Evolutionary conservation across 2,113 vertebrate species (phyloP).

Genomic region (Dolichallabes microphthalmus): DNA sequence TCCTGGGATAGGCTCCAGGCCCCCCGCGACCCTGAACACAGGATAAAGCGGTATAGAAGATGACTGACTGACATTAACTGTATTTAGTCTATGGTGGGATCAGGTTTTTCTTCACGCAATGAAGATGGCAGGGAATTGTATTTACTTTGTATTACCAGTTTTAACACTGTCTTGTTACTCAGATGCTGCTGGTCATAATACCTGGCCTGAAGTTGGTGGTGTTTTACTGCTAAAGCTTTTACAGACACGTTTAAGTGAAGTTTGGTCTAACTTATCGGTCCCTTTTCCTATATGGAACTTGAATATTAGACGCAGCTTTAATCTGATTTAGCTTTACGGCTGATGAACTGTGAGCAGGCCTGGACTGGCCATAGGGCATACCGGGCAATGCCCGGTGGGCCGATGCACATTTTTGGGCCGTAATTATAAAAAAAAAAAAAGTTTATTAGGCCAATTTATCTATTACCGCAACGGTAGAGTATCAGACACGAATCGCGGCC

Average conservation of each 20-base stretch:
- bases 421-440: too few species aligned
- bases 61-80: too few species aligned
- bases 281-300: neutral
- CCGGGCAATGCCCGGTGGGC: too few species aligned
- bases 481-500: too few species aligned
- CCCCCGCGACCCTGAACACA: too few species aligned
- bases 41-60: too few species aligned
- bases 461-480: too few species aligned
- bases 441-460: too few species aligned
- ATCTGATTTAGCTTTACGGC: too few species aligned
- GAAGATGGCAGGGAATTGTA: neutral
- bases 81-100: neutral
- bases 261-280: neutral
- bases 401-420: too few species aligned
- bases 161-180: neutral
- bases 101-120: neutral
- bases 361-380: too few species aligned
- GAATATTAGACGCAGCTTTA: constrained; percentile 20
- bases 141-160: neutral
- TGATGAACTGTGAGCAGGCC: constrained; percentile 65
- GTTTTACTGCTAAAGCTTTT: neutral
- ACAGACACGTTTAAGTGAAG: neutral
- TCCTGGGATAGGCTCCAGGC: too few species aligned
- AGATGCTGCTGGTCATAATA: neutral
- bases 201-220: constrained; percentile 16